phyloP scores from a whole-genome alignment of 2,888 invertebrate genomes.

The Ochropacha duplaris region DNA sequence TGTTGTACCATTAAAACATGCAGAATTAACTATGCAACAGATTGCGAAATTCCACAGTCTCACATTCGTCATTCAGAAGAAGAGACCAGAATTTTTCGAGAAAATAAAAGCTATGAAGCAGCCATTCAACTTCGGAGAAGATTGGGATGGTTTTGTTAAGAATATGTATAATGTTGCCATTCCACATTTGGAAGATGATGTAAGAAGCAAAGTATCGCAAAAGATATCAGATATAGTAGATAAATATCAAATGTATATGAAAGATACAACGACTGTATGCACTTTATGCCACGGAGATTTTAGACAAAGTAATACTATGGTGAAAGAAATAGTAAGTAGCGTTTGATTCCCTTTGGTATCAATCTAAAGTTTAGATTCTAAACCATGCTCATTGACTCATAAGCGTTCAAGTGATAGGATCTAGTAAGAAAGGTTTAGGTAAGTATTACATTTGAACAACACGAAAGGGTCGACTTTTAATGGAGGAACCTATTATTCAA shows the following conservation, averaged over 20 bases:
- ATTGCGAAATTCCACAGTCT: constrained; percentile 60
- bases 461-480: too few species aligned
- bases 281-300: constrained; percentile 63
- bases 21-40: constrained; percentile 44
- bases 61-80: constrained; percentile 45
- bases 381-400: too few species aligned
- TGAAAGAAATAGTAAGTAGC: constrained; percentile 50
- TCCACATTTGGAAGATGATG: constrained; percentile 27
- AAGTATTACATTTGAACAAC: too few species aligned
- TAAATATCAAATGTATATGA: constrained; percentile 31
- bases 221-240: constrained; percentile 26
- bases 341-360: too few species aligned
- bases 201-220: constrained; percentile 27
- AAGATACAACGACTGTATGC: constrained; percentile 25
- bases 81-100: constrained; percentile 43
- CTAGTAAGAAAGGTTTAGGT: too few species aligned
- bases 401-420: too few species aligned
- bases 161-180: constrained; percentile 28
- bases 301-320: constrained; percentile 56
- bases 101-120: constrained; percentile 32
- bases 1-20: constrained; percentile 44
- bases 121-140: constrained; percentile 29
- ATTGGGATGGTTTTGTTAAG: constrained; percentile 30
- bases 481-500: too few species aligned
- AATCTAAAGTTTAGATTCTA: too few species aligned